Evolutionary conservation across 2,797 vertebrate genomes (phyloP), one percentile per base, ranked within the genome.

Genomic region (Centroberyx gerrardi): DNA sequence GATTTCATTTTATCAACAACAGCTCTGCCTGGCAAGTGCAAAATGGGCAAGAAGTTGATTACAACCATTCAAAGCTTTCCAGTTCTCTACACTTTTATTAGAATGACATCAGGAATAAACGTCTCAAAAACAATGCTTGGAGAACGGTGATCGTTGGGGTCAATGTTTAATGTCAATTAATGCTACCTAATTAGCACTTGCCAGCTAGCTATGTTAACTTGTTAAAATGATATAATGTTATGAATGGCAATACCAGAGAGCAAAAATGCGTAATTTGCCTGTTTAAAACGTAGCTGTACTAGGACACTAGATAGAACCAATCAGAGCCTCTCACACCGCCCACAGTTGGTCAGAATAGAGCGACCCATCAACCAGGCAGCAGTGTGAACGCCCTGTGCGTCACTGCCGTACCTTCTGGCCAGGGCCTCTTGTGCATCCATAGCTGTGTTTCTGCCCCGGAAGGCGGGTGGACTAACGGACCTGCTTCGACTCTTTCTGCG

Each of bases 341-440:
- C 22, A 22, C 22, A 22, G 22, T 22, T 22, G 22, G 22, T 22
- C 22, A 22, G 22, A 22, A 22, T 22, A 31, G 14, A 61, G 49
- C 13, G 36, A 68, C 49, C 58, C 62, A 61, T 36, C 62, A 59
- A 64, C 42, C 68, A 61, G 8, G 33, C 33, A 4, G 33, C 33
- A 27, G 52, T 14, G 27, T 63, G 48, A 67, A 76, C 29, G 46
- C 17, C 59, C 72, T 71, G 53, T 72, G 52, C 62, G 33, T 31
- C 53, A 70, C 59, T 71, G 48, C 38, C 82, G 82, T 90, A 98
- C 98, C 98, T 97, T 90, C 98, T 96, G 84, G 98, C 98, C 84
- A 99, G 87, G 8, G 98, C 98, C 81, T 99, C 98, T 85, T 99
- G 98, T 46, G 98, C 98, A 86, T 99, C 98, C 98, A 99, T 99